Evolutionary conservation across 2,113 vertebrate genomes (phyloP).

Genomic region (Phocoena sinus): DNA sequence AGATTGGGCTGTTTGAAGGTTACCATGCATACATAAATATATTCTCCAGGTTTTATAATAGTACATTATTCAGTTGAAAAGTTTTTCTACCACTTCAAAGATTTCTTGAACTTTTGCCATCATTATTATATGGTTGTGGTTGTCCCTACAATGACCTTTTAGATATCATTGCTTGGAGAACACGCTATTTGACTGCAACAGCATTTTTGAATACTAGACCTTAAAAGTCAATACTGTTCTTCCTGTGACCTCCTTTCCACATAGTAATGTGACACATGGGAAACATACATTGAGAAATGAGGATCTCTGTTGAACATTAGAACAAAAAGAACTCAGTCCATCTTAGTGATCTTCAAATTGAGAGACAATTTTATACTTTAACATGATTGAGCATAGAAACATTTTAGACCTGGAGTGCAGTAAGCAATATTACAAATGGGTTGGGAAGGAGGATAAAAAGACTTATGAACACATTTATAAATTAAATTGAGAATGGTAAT

Average conservation of each 20-base stretch:
- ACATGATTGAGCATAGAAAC: slow-evolving; percentile 67
- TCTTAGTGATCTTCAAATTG: slow-evolving; percentile 46
- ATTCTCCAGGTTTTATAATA: neutral
- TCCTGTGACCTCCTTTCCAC: slow-evolving; percentile 60
- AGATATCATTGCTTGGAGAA: slow-evolving; percentile 39
- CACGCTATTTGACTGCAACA: slow-evolving; percentile 1
- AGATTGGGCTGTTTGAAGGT: neutral
- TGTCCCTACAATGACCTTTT: slow-evolving; percentile 43
- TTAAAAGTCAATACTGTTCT: slow-evolving; percentile 54
- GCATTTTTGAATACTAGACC: slow-evolving; percentile 35
- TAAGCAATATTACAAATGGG: slow-evolving; percentile 56
- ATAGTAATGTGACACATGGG: slow-evolving; percentile 37
- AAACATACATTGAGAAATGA: slow-evolving; percentile 65
- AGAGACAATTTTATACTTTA: slow-evolving; percentile 61
- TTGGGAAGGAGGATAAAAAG: neutral
- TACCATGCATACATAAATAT: neutral
- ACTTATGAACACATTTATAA: slow-evolving; percentile 63
- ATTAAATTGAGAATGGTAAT: slow-evolving; percentile 75
- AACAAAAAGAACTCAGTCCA: slow-evolving; percentile 56
- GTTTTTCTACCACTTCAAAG: neutral
- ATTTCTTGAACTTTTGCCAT: neutral
- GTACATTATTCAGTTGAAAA: neutral
- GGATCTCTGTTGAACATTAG: slow-evolving; percentile 46
- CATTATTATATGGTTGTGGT: neutral
- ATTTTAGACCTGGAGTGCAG: slow-evolving; percentile 51